Base-by-base conservation (phyloP, 2,797 vertebrate species). In the Siniperca undulata region DNA sequence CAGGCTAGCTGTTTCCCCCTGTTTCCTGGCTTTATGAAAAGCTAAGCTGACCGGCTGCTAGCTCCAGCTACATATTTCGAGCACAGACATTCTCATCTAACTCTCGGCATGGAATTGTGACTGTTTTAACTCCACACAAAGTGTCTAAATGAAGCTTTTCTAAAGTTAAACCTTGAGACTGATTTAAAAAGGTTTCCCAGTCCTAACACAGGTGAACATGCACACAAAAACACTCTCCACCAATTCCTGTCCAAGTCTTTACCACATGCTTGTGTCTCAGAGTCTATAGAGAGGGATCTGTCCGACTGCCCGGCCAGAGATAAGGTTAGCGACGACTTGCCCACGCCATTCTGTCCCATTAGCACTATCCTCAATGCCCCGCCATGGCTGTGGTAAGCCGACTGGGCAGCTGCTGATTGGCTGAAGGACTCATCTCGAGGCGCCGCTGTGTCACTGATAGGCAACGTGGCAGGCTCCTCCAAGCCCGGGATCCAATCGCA, bases 301-400 rank as follows among this genome's bases (percentile, higher is more conserved):
- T 95, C 97, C 68, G 94, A 96, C 92, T 94, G 96, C 79, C 86
- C 97, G 0, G 95, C 96, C 24, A 98, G 96, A 69, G 96, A 96
- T 81, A 97, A 94, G 58, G 97, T 97, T 78, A 98, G 94, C 0
- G 96, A 96, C 0, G 97, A 97, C 91, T 98, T 98, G 78, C 97
- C 97, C 86, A 98, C 97, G 4, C 97, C 97, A 4, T 95, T 96
- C 93, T 98, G 97, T 52, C 97, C 97, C 80, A 98, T 89, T 38
- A 98, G 93, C 79, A 97, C 95, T 62, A 97, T 95, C 83, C 94
- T 94, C 75, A 96, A 78, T 1, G 94, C 95, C 14, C 96, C 94
- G 22, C 87, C 94, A 10, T 77, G 94, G 89, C 77, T 95, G 74
- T 79, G 93, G 91, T 93, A 95, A 68, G 85, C 85, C 10, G 87